Evolutionary conservation across 2,113 vertebrate species (phyloP).

Genomic region (Caracal caracal): DNA sequence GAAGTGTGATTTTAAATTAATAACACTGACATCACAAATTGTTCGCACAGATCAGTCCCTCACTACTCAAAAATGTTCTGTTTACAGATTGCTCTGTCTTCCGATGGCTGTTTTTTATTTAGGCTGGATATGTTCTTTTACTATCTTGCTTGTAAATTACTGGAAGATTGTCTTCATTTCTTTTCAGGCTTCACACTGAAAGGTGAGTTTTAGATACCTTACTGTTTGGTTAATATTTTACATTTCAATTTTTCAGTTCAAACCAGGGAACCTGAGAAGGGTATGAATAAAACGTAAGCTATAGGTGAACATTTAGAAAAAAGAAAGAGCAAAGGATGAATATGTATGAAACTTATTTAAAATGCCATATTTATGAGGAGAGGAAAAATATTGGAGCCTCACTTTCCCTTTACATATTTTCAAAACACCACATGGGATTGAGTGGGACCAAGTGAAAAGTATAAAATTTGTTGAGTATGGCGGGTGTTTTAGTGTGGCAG

Average conservation of each 20-base stretch:
- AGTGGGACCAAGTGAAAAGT: constrained; percentile 76
- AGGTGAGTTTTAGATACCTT: constrained; percentile 56
- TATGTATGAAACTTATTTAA: constrained; percentile 78
- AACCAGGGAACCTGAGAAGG: constrained; percentile 60
- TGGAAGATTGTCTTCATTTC: constrained; percentile 23
- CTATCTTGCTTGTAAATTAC: constrained; percentile 46
- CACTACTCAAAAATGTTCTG: constrained; percentile 47
- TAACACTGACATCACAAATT: constrained; percentile 38
- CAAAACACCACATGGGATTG: constrained; percentile 78
- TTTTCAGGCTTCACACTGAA: not conserved
- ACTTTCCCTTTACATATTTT: constrained; percentile 80
- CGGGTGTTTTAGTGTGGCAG: constrained; percentile 46
- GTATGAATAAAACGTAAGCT: constrained; percentile 77
- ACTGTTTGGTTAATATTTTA: constrained; percentile 75
- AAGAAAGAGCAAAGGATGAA: constrained; percentile 79
- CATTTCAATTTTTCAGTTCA: constrained; percentile 70
- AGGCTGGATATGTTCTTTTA: not conserved
- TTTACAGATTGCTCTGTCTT: constrained; percentile 47
- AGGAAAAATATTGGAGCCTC: constrained; percentile 78
- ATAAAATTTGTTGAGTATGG: constrained; percentile 70
- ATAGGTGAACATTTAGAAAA: constrained; percentile 79
- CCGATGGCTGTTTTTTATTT: constrained; percentile 9
- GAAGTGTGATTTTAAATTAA: constrained; percentile 62
- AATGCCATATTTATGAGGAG: constrained; percentile 81
- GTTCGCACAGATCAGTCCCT: constrained; percentile 31